Conservation (phyloP, 2,113 vertebrate genomes). For the Taurulus bubalis region DNA sequence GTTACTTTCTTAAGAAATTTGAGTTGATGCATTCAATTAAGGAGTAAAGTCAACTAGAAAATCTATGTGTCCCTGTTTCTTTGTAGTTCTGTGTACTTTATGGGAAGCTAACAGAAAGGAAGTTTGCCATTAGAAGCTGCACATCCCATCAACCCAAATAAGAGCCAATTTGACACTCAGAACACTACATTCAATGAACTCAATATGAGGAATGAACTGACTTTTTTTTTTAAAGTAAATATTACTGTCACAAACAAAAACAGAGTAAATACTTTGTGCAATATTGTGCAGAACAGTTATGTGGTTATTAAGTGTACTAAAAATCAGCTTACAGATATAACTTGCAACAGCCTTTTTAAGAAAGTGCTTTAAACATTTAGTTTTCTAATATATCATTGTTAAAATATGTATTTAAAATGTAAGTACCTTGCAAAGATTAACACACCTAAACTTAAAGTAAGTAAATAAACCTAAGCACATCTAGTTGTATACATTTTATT, state of each 20-base stretch:
- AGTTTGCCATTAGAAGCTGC: neutral
- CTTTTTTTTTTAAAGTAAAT: neutral
- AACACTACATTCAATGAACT: neutral
- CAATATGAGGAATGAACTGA: neutral
- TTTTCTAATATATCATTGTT: neutral
- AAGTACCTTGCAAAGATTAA: neutral
- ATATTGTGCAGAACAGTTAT: neutral
- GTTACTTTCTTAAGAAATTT: constrained; percentile 52
- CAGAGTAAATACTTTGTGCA: neutral
- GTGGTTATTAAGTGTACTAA: neutral
- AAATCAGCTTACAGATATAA: neutral
- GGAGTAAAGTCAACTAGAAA: constrained; percentile 61
- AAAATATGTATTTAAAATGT: neutral
- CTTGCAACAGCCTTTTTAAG: neutral
- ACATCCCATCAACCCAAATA: neutral
- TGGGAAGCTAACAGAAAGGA: neutral
- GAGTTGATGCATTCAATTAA: constrained; percentile 38
- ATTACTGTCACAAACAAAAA: neutral
- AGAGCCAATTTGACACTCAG: neutral
- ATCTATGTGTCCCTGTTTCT: neutral
- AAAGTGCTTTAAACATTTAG: neutral
- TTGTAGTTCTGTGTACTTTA: constrained; percentile 1
- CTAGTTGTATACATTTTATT: neutral
- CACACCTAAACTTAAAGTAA: neutral
- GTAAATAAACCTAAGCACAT: neutral